Percentiles rank a stretch among this genome's conserved stretches.
Evolutionary conservation across 2,797 vertebrate species (phyloP).

Genomic region (Otolemur crassicaudatus): DNA sequence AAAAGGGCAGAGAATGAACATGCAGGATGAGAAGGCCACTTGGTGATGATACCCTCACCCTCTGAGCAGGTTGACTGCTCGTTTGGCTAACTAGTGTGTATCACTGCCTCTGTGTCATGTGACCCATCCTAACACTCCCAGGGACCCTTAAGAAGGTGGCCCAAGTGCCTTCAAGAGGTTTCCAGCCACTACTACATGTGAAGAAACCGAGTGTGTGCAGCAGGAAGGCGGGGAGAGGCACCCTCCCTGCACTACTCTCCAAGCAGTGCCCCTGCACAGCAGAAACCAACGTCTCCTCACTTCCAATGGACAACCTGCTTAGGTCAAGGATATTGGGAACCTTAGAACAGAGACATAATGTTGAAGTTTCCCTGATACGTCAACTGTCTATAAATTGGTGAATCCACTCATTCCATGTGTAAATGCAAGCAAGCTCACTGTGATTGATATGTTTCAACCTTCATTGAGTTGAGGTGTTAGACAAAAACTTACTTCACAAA

Average conservation of each 20-base stretch:
- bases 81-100: not conserved
- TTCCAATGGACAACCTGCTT: not conserved
- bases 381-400: not conserved
- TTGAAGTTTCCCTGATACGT: not conserved
- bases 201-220: fast-evolving
- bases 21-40: fast-evolving
- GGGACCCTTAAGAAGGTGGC: not conserved
- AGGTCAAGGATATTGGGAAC: not conserved
- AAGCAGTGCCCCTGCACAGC: not conserved
- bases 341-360: not conserved
- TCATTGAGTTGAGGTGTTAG: not conserved
- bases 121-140: not conserved
- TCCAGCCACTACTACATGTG: not conserved
- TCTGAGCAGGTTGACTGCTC: not conserved
- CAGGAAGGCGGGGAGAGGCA: not conserved
- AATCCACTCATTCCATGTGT: not conserved
- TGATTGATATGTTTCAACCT: not conserved
- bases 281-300: not conserved
- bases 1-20: not conserved
- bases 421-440: not conserved
- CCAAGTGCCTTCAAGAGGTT: not conserved
- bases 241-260: not conserved
- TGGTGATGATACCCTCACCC: fast-evolving
- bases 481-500: not conserved
- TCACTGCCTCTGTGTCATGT: not conserved